A percentile compares a stretch with the other conserved stretches of the same genome.
Evolutionary conservation across 2,888 invertebrate genomes (phyloP).

Genomic region (Byasa hedistus): DNA sequence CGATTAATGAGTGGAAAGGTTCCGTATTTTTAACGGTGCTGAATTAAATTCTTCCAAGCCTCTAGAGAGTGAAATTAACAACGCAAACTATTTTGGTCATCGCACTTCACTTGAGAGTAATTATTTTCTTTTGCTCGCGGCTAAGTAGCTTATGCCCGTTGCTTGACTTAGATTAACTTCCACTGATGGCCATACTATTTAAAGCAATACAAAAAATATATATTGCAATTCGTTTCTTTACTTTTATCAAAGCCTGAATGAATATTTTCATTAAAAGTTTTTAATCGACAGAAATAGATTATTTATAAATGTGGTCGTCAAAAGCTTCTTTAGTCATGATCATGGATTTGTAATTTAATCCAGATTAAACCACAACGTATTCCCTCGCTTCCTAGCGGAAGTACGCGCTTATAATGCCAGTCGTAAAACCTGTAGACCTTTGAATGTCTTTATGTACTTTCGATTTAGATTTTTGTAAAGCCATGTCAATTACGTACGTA

Average conservation of each 20-base stretch:
- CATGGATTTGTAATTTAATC: background rate
- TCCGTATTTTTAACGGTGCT: conserved; percentile 37
- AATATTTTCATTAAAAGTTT: too few species aligned
- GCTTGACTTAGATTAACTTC: background rate
- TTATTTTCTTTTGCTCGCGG: conserved; percentile 35
- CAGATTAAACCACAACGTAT: background rate
- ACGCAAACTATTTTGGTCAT: conserved; percentile 41
- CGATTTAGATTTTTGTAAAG: background rate
- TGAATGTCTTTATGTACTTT: background rate
- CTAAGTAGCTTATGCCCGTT: conserved; percentile 9
- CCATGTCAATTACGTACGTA: too few species aligned
- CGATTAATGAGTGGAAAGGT: conserved; percentile 37
- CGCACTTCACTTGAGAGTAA: conserved; percentile 38
- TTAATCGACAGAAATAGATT: too few species aligned
- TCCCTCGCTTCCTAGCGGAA: background rate
- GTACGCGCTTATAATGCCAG: background rate
- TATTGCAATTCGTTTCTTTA: too few species aligned
- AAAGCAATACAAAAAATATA: background rate
- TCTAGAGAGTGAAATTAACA: conserved; percentile 55
- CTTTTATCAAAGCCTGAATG: too few species aligned
- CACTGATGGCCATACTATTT: background rate
- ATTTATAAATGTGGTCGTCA: background rate
- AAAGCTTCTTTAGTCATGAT: background rate
- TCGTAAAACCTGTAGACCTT: background rate
- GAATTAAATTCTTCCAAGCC: conserved; percentile 30